Conservation (phyloP, 92 coral and sea anemone species). For the Paramuricea clavata region DNA sequence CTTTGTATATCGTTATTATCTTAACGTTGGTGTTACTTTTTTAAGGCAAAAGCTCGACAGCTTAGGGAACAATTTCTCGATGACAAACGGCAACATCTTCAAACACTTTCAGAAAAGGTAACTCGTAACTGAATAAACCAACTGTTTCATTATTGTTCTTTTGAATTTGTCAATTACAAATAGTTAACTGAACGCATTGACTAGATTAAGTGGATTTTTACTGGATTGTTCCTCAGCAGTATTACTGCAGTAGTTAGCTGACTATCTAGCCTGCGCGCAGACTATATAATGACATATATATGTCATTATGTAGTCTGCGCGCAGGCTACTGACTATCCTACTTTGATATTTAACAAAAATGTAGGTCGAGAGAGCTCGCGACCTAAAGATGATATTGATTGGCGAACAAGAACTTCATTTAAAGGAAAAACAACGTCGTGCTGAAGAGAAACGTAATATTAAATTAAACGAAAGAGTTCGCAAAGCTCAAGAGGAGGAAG, state of each 20-base stretch:
- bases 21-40: too few relatives aligned
- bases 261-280: not conserved
- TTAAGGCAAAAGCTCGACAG: slow-evolving; percentile 92
- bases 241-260: too few relatives aligned
- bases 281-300: too few relatives aligned
- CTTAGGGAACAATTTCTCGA: slow-evolving; percentile 89
- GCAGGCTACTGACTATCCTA: not conserved
- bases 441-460: slow-evolving; percentile 83
- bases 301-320: not conserved
- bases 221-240: too few relatives aligned
- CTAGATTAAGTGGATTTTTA: too few relatives aligned
- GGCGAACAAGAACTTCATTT: slow-evolving; percentile 84
- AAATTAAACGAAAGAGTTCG: slow-evolving; percentile 90
- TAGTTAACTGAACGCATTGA: too few relatives aligned
- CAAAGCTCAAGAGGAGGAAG: slow-evolving; percentile 96
- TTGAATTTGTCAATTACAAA: too few relatives aligned
- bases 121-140: too few relatives aligned
- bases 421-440: slow-evolving; percentile 86
- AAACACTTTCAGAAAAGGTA: slow-evolving; percentile 95
- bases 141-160: too few relatives aligned
- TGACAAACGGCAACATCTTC: slow-evolving; percentile 89
- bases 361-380: slow-evolving; percentile 92
- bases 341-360: not conserved
- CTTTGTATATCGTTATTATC: too few relatives aligned
- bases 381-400: slow-evolving; percentile 85